Percentiles rank a stretch among this genome's conserved stretches.
Conservation (phyloP, 1,140 invertebrate species). For the Drosophila miranda region DNA sequence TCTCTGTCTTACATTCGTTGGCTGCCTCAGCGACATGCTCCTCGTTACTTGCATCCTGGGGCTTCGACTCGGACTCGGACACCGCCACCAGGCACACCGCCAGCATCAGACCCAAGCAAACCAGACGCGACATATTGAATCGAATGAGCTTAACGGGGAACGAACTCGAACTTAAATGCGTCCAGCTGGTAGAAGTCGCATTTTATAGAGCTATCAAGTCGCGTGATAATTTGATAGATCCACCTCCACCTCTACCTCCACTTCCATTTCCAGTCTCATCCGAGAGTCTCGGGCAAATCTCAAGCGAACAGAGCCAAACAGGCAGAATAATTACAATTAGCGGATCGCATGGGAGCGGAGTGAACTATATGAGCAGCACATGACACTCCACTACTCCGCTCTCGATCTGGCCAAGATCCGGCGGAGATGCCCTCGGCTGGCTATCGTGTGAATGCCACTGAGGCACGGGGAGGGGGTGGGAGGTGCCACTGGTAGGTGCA, state of each 20-base stretch:
- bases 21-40: constrained; percentile 46
- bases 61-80: constrained; percentile 24
- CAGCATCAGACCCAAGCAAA: constrained; percentile 35
- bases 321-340: constrained; percentile 66
- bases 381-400: constrained; percentile 54
- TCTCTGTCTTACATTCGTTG: constrained; percentile 59
- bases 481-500: too few species aligned
- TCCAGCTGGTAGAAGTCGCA: neutral
- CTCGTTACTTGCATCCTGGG: constrained; percentile 52
- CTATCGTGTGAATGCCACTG: constrained; percentile 62
- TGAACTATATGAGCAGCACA: constrained; percentile 76
- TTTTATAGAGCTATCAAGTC: constrained; percentile 55
- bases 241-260: neutral
- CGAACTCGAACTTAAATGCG: constrained; percentile 45
- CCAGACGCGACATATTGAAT: constrained; percentile 51
- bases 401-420: constrained; percentile 48
- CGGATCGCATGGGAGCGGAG: constrained; percentile 29
- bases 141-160: constrained; percentile 7
- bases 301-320: constrained; percentile 21
- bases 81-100: constrained; percentile 22
- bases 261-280: neutral
- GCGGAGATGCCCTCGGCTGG: constrained; percentile 70
- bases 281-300: constrained; percentile 13
- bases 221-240: constrained; percentile 49
- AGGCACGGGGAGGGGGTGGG: neutral